A percentile compares a stretch with the other conserved stretches of the same genome.
Evolutionary conservation across 2,113 vertebrate genomes (phyloP).

Genomic region (Lates calcarifer): DNA sequence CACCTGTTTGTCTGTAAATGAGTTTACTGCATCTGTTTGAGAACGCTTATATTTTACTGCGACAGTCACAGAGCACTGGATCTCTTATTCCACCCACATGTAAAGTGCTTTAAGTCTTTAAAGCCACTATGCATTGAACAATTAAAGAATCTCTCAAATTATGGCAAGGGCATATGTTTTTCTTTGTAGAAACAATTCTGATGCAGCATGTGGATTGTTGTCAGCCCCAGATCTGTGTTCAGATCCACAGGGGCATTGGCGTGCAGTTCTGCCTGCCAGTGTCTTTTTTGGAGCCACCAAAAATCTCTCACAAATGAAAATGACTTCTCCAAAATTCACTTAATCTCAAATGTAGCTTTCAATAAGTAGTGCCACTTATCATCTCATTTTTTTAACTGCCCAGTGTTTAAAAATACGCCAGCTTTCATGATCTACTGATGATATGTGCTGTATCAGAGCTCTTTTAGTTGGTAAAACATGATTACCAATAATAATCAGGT

Average conservation of each 20-base stretch:
- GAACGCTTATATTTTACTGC: neutral
- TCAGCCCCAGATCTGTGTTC: neutral
- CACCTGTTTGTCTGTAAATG: slow-evolving; percentile 28
- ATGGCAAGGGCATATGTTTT: neutral
- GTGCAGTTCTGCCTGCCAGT: neutral
- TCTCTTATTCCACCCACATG: neutral
- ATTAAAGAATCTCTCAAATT: neutral
- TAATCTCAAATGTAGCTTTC: too few relatives aligned
- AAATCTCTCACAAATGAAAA: neutral
- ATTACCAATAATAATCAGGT: neutral
- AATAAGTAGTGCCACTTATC: too few relatives aligned
- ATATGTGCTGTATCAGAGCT: neutral
- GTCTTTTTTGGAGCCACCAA: neutral
- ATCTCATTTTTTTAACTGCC: too few relatives aligned
- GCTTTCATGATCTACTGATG: neutral
- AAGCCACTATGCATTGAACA: neutral
- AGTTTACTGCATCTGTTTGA: neutral
- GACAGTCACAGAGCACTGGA: neutral
- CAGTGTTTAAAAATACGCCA: neutral
- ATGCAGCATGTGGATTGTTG: neutral
- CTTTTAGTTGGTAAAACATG: neutral
- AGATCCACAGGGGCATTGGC: neutral
- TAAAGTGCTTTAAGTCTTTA: neutral
- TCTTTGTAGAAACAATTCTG: neutral
- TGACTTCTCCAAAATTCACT: neutral